A percentile compares a stretch with the other conserved stretches of the same genome.
Conservation (phyloP, 2,113 vertebrate genomes). For the Pygoscelis adeliae region DNA sequence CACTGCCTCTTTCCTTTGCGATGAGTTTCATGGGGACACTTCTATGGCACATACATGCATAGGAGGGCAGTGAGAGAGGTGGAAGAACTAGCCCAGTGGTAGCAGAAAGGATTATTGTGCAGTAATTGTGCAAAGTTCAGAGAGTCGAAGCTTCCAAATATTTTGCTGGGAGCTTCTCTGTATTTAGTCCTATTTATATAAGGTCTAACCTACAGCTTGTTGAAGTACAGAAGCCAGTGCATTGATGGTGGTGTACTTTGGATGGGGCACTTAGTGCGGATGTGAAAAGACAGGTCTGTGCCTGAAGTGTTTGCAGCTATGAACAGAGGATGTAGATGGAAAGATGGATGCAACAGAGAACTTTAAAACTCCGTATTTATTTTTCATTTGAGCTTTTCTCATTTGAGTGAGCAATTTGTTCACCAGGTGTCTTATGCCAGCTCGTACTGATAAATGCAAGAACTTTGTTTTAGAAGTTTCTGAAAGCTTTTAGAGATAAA, state of each 20-base stretch:
- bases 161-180: background rate
- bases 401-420: background rate
- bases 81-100: background rate
- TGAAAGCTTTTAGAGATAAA: constrained; percentile 22
- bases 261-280: background rate
- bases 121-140: background rate
- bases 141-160: background rate
- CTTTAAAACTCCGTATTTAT: background rate
- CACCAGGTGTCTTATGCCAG: background rate
- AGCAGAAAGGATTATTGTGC: background rate
- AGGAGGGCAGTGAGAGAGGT: background rate
- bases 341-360: background rate
- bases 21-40: background rate
- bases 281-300: background rate
- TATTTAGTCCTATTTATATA: background rate
- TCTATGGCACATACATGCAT: rapidly evolving
- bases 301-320: background rate
- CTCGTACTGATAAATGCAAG: background rate
- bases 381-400: background rate
- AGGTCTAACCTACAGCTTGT: background rate
- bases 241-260: background rate
- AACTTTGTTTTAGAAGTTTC: background rate
- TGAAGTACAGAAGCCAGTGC: background rate
- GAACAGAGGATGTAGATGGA: background rate
- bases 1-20: background rate